Conservation (phyloP, 2,888 invertebrate species). For the Eurois occulta region DNA sequence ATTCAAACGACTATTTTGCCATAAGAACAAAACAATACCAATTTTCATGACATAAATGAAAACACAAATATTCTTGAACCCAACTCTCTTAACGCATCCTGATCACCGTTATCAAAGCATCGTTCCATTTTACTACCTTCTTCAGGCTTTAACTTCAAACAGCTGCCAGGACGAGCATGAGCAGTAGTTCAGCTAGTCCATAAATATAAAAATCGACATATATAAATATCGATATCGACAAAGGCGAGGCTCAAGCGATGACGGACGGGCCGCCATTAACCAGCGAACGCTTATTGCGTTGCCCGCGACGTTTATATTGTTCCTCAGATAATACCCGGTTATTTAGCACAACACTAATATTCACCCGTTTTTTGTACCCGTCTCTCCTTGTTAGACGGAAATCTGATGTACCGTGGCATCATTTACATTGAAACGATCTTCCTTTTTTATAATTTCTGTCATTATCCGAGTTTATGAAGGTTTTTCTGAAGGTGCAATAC, state of each 20-base stretch:
- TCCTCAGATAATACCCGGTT: constrained; percentile 83
- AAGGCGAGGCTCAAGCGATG: constrained; percentile 72
- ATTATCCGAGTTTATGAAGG: constrained; percentile 65
- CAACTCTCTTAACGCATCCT: constrained; percentile 7
- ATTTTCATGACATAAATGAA: background rate
- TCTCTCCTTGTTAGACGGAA: constrained; percentile 77
- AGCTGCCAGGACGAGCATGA: constrained; percentile 43
- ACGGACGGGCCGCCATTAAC: constrained; percentile 83
- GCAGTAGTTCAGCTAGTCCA: constrained; percentile 58
- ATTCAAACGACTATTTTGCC: background rate
- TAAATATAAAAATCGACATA: constrained; percentile 70
- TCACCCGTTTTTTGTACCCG: constrained; percentile 78
- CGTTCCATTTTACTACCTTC: constrained; percentile 52
- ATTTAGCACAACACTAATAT: constrained; percentile 85
- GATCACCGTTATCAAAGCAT: constrained; percentile 34
- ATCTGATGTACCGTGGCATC: constrained; percentile 52
- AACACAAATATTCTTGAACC: background rate
- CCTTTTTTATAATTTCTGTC: constrained; percentile 54
- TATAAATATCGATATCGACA: constrained; percentile 70
- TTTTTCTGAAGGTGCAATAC: constrained; percentile 57
- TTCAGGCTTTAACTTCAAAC: constrained; percentile 51
- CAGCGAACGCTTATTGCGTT: constrained; percentile 81
- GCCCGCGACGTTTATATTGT: constrained; percentile 84
- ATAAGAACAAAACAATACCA: background rate
- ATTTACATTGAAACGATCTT: constrained; percentile 61